Conservation (phyloP, 92 coral and sea anemone genomes). For the Meandrina meandrites region DNA sequence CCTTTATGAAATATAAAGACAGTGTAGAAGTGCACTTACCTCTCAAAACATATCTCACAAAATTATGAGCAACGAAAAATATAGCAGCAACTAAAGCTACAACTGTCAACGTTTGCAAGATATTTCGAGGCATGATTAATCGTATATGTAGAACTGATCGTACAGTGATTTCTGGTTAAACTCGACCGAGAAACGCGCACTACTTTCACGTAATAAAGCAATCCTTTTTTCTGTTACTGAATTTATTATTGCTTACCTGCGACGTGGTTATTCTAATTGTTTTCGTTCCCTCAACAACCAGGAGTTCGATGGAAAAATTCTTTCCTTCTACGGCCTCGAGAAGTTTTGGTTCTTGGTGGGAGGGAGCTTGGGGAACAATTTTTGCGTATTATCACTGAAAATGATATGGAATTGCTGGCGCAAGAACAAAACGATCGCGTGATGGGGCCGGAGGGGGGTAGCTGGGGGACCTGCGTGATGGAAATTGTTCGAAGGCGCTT, state of each 20-base stretch:
- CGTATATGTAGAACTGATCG: too few relatives aligned
- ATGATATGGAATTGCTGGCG: background rate
- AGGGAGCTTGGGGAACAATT: background rate
- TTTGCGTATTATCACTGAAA: constrained; percentile 12
- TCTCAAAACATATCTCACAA: constrained; percentile 46
- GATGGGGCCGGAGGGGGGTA: too few relatives aligned
- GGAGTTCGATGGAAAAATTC: background rate
- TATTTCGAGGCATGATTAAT: constrained; percentile 31
- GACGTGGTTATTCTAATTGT: constrained; percentile 5
- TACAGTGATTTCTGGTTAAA: too few relatives aligned
- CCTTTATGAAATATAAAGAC: background rate
- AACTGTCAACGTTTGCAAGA: constrained; percentile 46
- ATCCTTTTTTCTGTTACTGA: background rate
- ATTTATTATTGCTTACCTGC: constrained; percentile 18
- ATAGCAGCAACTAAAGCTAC: constrained; percentile 44
- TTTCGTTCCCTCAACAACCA: constrained; percentile 34
- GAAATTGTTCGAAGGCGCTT: background rate
- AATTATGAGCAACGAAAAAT: constrained; percentile 56
- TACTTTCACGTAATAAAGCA: background rate
- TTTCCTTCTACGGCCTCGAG: too few relatives aligned
- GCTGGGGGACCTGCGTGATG: background rate
- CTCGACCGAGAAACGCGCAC: background rate
- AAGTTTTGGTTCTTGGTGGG: too few relatives aligned
- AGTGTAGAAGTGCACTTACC: constrained; percentile 31
- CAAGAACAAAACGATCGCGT: background rate